Base-by-base conservation (phyloP, 1,140 invertebrate species). In the Papilio polyxenes region DNA sequence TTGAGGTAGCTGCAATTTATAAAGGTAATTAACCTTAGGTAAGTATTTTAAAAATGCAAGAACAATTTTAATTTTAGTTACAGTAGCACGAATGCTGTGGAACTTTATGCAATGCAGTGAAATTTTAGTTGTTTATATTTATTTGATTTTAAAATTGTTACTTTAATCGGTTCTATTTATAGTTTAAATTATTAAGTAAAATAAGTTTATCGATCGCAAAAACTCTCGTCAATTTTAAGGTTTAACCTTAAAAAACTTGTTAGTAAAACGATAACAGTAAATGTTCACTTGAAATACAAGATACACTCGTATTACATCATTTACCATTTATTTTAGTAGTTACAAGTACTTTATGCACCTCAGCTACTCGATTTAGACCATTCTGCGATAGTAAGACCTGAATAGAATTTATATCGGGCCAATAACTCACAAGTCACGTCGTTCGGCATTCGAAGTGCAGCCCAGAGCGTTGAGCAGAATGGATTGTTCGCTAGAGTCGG, bases 391-490 rank as follows among this genome's bases (percentile, higher is more conserved):
- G 15, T 56, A 40, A 62, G 62, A 79, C 6, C n/a, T 23, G 77
- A n/a, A 79, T 79, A n/a, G 23, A 62, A 79, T 79, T 79, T 44
- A 62, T 79, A 79, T 31, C 56, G 9, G 20, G 20, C 44, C 56
- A 23, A 56, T 77, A 51, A 79, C 93, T 93, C 82, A 94, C 93
- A 89, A 90, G 72, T 75, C 48, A 65, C 90, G 90, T 0, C 85
- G 80, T 51, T 82, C 82, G 2, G 86, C 84, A 75, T 95, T 90
- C 20, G 95, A 93, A 1, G 96, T 95, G 83, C 96, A 97, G 56
- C 96, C 96, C 1, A 97, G 90, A 3, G 95, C 94, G 75, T 89
- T 95, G 48, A 96, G 88, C 59, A 96, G 92, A n/a, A 95, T 94
- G 0, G 94, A 84, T 87, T 95, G 95, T 84, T 96, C 95, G 20